Evolutionary conservation across 2,797 vertebrate genomes (phyloP).

Genomic region (Oryzias dopingdopingensis): DNA sequence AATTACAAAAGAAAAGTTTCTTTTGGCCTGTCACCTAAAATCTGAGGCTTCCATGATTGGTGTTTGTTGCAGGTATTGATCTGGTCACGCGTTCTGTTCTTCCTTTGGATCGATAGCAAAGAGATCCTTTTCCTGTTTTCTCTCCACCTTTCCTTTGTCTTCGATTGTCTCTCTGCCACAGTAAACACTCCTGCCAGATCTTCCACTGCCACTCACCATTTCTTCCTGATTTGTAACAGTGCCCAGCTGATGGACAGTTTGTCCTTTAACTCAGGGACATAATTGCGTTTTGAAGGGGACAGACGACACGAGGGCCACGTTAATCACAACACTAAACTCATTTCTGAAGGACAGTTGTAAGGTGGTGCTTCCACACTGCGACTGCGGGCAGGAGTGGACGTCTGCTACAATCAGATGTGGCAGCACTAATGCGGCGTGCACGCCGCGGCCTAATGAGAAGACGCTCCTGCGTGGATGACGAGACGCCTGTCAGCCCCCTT

Average conservation of each 20-base stretch:
- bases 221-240: conserved; percentile 46
- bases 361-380: conserved; percentile 21
- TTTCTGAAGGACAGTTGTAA: conserved; percentile 59
- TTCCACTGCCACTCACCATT: conserved; percentile 36
- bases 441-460: conserved; percentile 51
- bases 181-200: neutral
- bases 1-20: too few species aligned
- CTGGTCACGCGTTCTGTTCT: too few species aligned
- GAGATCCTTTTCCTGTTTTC: neutral
- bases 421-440: conserved; percentile 57
- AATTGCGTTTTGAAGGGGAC: conserved; percentile 70
- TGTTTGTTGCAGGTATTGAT: too few species aligned
- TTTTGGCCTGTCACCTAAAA: too few species aligned
- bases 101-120: too few species aligned
- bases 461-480: conserved; percentile 27
- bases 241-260: conserved; percentile 45
- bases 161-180: neutral
- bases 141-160: neutral
- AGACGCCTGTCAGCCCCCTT: conserved; percentile 31
- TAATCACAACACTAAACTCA: conserved; percentile 74
- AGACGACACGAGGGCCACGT: conserved; percentile 50
- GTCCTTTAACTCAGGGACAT: conserved; percentile 62
- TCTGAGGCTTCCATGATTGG: too few species aligned
- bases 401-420: conserved; percentile 58
- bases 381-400: conserved; percentile 18